Percentiles rank a stretch among this genome's conserved stretches.
Evolutionary conservation across 37 sponge, comb jelly and placozoan species (phyloP).

Genomic region (Spongia lamella): DNA sequence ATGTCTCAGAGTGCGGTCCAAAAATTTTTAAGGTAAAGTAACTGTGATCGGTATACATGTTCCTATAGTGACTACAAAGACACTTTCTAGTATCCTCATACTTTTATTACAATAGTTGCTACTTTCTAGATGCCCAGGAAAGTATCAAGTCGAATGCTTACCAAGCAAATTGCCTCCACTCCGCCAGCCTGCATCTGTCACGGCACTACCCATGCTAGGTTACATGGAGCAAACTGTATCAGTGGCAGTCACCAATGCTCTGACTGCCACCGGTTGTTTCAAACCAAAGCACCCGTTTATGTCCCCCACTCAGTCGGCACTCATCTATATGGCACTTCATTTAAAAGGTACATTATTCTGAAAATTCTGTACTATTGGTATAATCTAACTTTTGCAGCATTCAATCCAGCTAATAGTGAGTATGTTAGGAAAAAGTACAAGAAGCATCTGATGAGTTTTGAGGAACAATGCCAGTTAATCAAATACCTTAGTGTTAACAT

Average conservation of each 20-base stretch:
- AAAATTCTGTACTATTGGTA: too few relatives aligned
- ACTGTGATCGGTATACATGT: background rate
- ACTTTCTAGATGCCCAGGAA: conserved; percentile 52
- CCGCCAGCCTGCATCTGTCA: conserved; percentile 57
- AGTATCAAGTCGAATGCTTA: conserved; percentile 50
- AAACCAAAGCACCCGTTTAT: conserved; percentile 93
- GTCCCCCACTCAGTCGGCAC: conserved; percentile 71
- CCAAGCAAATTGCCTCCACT: conserved; percentile 93
- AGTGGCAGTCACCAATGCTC: conserved; percentile 70
- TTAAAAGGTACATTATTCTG: conserved; percentile 87
- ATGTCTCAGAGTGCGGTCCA: conserved; percentile 59
- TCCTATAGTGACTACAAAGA: background rate
- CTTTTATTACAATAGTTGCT: background rate
- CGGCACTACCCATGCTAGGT: conserved; percentile 89
- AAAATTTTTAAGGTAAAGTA: conserved; percentile 76
- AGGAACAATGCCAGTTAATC: conserved; percentile 83
- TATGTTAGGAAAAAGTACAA: conserved; percentile 86
- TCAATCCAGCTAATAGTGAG: conserved; percentile 72
- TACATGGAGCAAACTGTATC: conserved; percentile 95
- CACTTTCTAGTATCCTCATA: background rate
- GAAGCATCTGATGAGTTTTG: conserved; percentile 73
- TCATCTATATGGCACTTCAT: conserved; percentile 82
- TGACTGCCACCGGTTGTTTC: conserved; percentile 78
- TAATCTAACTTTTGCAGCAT: conserved; percentile 56
- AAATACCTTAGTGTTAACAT: conserved; percentile 71